Conservation (phyloP, 2,113 vertebrate species). For the Cardinalis cardinalis region DNA sequence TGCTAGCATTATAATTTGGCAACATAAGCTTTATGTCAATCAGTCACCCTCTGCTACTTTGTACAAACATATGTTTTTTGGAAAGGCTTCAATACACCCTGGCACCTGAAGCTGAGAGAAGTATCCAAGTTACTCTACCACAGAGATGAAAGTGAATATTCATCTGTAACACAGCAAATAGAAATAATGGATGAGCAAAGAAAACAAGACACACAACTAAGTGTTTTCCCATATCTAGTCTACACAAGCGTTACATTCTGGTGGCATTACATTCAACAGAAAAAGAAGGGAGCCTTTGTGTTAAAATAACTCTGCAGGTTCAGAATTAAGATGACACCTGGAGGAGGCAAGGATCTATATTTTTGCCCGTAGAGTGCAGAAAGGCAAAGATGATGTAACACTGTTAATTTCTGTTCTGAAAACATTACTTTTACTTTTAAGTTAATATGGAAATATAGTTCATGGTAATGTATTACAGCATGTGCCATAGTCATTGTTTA, state of each 20-base stretch:
- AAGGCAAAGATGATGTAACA: not conserved
- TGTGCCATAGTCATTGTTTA: not conserved
- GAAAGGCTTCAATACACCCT: not conserved
- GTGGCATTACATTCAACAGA: not conserved
- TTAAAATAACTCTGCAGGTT: not conserved
- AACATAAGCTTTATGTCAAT: not conserved
- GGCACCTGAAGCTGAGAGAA: not conserved
- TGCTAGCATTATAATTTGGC: not conserved
- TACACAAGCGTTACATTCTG: not conserved
- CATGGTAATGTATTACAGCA: not conserved
- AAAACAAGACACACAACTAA: conserved; percentile 6
- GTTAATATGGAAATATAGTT: not conserved
- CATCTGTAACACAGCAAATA: conserved; percentile 4
- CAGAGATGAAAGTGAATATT: conserved; percentile 38
- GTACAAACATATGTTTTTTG: not conserved
- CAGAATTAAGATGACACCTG: not conserved
- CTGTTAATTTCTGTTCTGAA: conserved; percentile 1
- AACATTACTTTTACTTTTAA: not conserved
- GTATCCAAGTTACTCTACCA: not conserved
- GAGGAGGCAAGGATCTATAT: not conserved
- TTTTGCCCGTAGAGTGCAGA: not conserved
- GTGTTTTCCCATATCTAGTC: not conserved
- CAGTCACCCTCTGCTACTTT: not conserved
- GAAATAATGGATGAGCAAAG: not conserved
- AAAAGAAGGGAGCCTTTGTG: not conserved